Evolutionary conservation across 1,140 invertebrate species (phyloP).

Genomic region (Nasonia longicornis): DNA sequence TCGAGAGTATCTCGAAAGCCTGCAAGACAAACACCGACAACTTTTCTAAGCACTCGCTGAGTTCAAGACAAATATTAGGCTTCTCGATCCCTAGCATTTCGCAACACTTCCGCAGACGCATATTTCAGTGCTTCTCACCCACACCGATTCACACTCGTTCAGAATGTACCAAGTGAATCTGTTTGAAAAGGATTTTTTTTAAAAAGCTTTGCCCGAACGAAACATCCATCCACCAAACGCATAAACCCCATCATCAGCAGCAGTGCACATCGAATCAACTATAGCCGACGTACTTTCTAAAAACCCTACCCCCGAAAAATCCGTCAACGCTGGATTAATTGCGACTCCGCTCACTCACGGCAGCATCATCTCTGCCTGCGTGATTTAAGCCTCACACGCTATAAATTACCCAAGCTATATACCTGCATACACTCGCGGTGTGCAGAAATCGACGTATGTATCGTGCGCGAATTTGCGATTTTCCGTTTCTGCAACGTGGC

Average conservation of each 20-base stretch:
- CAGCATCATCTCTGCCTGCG: not conserved
- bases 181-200: too few species aligned
- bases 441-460: not conserved
- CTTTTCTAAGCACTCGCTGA: not conserved
- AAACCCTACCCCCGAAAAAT: not conserved
- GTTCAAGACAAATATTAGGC: not conserved
- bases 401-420: not conserved
- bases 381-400: not conserved
- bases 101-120: not conserved
- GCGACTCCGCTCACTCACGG: not conserved
- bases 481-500: constrained; percentile 25
- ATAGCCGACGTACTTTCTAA: not conserved
- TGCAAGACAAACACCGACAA: not conserved
- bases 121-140: not conserved
- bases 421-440: not conserved
- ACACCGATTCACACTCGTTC: too few species aligned
- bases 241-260: too few species aligned
- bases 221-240: too few species aligned
- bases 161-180: too few species aligned
- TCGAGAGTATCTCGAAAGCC: not conserved
- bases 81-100: not conserved
- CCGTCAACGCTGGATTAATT: not conserved
- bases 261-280: not conserved
- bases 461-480: constrained; percentile 3
- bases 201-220: too few species aligned